phyloP scores from a whole-genome alignment of 2,113 vertebrate genomes.

The Formicarius rufipectus region DNA sequence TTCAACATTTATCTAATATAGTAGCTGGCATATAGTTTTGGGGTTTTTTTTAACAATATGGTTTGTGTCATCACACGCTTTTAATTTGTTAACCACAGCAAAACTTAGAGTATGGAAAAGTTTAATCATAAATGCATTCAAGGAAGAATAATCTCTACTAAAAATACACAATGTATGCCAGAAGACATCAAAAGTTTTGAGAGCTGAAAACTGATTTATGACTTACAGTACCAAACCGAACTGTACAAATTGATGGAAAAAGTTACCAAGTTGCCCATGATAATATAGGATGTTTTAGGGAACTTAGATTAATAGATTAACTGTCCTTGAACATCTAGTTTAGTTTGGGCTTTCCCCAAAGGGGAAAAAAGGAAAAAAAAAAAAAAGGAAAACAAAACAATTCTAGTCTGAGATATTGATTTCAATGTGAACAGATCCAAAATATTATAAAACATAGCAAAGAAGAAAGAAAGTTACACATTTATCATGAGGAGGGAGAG shows the following conservation, averaged over 20 bases:
- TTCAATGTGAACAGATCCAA: background rate
- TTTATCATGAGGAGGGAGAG: background rate
- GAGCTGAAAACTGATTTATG: background rate
- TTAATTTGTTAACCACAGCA: background rate
- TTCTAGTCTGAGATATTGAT: background rate
- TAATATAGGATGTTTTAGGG: background rate
- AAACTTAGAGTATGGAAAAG: background rate
- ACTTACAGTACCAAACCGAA: accelerated
- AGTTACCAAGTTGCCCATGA: background rate
- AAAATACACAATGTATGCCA: background rate
- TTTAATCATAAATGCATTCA: background rate
- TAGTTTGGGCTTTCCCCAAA: background rate
- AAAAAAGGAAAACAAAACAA: background rate
- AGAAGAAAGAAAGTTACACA: background rate
- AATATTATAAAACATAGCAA: background rate
- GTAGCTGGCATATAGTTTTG: background rate
- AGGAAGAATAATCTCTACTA: background rate
- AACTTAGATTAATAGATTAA: background rate
- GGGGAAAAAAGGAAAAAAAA: background rate
- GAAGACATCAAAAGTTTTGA: background rate
- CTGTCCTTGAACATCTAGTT: background rate
- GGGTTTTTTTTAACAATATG: background rate
- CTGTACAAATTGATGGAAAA: background rate
- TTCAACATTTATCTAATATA: background rate
- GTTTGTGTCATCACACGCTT: background rate